Evolutionary conservation across 2,113 vertebrate species (phyloP).

Genomic region (Laticauda laticaudata): DNA sequence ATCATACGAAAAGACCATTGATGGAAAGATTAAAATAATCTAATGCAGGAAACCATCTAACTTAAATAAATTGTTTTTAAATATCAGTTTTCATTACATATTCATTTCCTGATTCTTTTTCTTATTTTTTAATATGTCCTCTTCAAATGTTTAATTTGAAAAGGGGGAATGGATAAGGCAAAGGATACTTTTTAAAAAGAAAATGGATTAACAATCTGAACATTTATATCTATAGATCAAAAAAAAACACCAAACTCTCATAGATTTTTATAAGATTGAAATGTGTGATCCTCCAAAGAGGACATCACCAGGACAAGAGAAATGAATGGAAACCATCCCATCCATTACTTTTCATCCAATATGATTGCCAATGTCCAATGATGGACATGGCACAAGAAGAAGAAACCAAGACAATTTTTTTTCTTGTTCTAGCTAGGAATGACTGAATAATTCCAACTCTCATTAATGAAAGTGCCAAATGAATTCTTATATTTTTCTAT

Average conservation of each 20-base stretch:
- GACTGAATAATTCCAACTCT: not conserved
- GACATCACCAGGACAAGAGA: not conserved
- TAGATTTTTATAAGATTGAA: not conserved
- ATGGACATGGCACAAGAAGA: too few species aligned
- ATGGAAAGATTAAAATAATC: not conserved
- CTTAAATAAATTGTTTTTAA: not conserved
- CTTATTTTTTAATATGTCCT: not conserved
- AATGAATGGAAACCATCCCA: not conserved
- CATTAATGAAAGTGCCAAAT: not conserved
- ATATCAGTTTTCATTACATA: not conserved
- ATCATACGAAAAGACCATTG: not conserved
- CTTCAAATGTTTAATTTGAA: not conserved
- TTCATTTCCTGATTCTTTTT: not conserved
- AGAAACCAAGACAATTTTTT: not conserved
- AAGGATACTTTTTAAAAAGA: not conserved
- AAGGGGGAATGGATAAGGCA: not conserved
- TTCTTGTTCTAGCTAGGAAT: not conserved
- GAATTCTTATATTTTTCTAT: not conserved
- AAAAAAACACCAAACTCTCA: not conserved
- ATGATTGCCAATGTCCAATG: too few species aligned
- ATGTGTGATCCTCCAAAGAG: not conserved
- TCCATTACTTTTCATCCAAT: not conserved
- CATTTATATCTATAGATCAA: not conserved
- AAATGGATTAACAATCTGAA: not conserved
- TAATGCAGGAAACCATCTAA: not conserved